These are phyloP conservation scores for Pedetes capensis DNA, from an alignment of 2,113 vertebrate genomes.

Conservation along the genomic window DNA sequence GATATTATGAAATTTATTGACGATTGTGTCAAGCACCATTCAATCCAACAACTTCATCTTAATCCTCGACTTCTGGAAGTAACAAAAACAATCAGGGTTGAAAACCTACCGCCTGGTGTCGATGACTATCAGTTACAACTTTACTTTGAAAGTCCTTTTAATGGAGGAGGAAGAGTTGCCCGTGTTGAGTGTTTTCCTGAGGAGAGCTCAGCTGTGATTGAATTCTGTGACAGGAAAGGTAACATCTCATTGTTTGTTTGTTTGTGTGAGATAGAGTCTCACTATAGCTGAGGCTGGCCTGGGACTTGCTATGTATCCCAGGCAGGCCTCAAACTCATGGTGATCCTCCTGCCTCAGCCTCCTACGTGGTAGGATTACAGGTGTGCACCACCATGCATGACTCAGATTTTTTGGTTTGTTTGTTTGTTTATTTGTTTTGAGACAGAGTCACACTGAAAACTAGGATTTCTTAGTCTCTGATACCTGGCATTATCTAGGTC, in stretches of 20 bases:
- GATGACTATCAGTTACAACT: constrained; percentile 76
- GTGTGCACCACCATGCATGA: too few species aligned
- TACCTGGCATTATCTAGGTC: neutral
- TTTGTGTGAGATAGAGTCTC: too few species aligned
- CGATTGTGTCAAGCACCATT: constrained; percentile 75
- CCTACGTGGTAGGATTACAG: too few species aligned
- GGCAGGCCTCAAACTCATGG: too few species aligned
- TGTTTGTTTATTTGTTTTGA: too few species aligned
- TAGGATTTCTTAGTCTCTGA: neutral
- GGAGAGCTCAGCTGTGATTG: constrained; percentile 87
- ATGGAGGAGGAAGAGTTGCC: constrained; percentile 79
- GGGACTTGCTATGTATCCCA: too few species aligned
- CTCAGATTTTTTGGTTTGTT: too few species aligned
- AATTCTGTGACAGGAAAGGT: constrained; percentile 87
- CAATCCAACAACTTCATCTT: constrained; percentile 79
- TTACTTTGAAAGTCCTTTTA: constrained; percentile 88
- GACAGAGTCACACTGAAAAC: too few species aligned
- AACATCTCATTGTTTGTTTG: too few species aligned
- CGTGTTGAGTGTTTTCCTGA: constrained; percentile 72
- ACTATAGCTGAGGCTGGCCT: too few species aligned
- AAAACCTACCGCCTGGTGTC: constrained; percentile 82
- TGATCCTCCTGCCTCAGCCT: too few species aligned
- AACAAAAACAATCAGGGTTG: constrained; percentile 83
- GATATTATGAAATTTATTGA: constrained; percentile 80
- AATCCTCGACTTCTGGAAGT: constrained; percentile 83